Conservation (phyloP, 1,140 invertebrate genomes). For the Orchestia grillus region DNA sequence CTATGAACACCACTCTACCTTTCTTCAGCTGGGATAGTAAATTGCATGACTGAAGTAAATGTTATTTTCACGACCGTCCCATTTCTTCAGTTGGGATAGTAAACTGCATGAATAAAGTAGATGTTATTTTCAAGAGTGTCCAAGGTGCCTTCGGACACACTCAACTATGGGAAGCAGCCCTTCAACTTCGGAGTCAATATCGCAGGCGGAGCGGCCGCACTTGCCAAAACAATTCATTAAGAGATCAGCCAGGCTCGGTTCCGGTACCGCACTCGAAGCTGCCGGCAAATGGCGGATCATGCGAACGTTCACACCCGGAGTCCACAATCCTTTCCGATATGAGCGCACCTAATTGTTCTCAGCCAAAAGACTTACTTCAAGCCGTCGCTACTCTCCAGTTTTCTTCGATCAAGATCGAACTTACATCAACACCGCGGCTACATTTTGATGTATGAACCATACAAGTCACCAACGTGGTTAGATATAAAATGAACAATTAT, state of each 20-base stretch:
- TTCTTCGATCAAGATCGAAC: too few species aligned
- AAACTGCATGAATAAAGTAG: too few species aligned
- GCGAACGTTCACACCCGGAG: background rate
- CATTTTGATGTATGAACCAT: too few species aligned
- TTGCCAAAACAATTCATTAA: background rate
- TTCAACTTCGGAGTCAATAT: background rate
- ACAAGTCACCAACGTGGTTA: too few species aligned
- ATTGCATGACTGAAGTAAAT: too few species aligned
- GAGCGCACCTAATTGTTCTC: background rate
- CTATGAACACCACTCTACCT: too few species aligned
- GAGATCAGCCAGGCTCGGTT: background rate
- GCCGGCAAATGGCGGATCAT: constrained; percentile 4
- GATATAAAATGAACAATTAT: too few species aligned
- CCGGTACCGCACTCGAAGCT: background rate
- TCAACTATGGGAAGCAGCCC: background rate
- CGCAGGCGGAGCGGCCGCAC: background rate
- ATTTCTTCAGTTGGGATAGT: too few species aligned
- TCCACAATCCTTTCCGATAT: background rate
- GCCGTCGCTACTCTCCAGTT: too few species aligned
- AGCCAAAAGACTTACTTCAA: background rate
- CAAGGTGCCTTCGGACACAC: background rate
- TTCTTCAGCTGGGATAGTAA: too few species aligned
- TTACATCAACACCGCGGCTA: too few species aligned
- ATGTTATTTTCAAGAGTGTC: background rate
- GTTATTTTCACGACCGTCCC: background rate